phyloP scores from a whole-genome alignment of 2,888 invertebrate genomes.

The Chrysodeixis includens region DNA sequence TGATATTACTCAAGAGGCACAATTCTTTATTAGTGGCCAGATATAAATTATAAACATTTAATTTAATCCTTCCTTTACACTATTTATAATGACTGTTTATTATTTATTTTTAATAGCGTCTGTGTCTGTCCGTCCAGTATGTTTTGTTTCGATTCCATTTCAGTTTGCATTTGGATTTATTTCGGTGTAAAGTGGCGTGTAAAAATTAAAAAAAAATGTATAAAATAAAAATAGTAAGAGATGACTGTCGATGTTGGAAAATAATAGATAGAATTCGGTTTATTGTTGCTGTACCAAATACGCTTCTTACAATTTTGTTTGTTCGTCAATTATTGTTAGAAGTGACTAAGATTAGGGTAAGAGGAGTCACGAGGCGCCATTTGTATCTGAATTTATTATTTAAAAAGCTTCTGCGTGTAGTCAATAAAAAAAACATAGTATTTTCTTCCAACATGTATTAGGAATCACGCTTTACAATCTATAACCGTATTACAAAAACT shows the following conservation, averaged over 20 bases:
- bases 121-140: constrained; percentile 87
- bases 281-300: constrained; percentile 80
- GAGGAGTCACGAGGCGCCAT: constrained; percentile 40
- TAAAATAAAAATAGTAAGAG: constrained; percentile 81
- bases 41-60: constrained; percentile 33
- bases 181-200: constrained; percentile 78
- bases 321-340: constrained; percentile 79
- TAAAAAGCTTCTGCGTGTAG: constrained; percentile 33
- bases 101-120: constrained; percentile 65
- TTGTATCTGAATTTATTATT: constrained; percentile 47
- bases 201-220: constrained; percentile 78
- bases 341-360: constrained; percentile 66
- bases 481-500: constrained; percentile 31
- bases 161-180: constrained; percentile 54
- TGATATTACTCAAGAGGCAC: constrained; percentile 35
- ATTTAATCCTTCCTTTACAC: constrained; percentile 46
- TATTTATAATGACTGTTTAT: constrained; percentile 64
- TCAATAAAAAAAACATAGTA: constrained; percentile 24
- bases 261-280: constrained; percentile 72
- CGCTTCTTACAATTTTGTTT: constrained; percentile 75
- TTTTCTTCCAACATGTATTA: constrained; percentile 36
- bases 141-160: constrained; percentile 64
- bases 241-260: constrained; percentile 77
- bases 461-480: constrained; percentile 41
- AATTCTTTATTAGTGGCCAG: constrained; percentile 43